Percentiles rank a stretch among this genome's conserved stretches.
Evolutionary conservation across 2,888 invertebrate genomes (phyloP).

Genomic region (Mantis religiosa): DNA sequence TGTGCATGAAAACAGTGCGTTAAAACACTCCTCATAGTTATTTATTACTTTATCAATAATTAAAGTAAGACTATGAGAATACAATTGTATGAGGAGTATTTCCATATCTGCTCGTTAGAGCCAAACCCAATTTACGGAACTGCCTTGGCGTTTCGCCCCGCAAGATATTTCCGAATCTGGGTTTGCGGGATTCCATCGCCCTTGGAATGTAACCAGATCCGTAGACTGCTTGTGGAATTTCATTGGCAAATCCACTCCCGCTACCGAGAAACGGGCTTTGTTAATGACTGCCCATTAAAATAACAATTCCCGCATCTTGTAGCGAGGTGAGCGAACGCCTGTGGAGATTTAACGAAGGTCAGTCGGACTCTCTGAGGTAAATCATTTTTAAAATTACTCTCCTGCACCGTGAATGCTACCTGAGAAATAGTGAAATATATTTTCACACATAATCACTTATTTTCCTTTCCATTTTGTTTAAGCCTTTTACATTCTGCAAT

Average conservation of each 20-base stretch:
- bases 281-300: neutral
- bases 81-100: no score
- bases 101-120: no score
- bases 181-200: neutral
- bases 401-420: no score
- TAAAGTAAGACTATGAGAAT: no score
- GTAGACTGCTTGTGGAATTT: neutral
- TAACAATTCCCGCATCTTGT: neutral
- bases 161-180: neutral
- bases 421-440: no score
- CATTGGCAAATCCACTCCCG: neutral
- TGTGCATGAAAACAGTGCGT: no score
- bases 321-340: neutral
- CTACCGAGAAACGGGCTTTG: neutral
- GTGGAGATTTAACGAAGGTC: neutral
- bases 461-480: no score
- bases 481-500: no score
- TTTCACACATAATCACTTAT: no score
- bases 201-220: neutral
- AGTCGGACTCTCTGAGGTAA: neutral
- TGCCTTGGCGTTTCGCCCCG: neutral
- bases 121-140: neutral
- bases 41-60: no score
- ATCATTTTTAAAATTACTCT: no score
- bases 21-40: no score